These are phyloP conservation scores for Nipponia nippon DNA, from an alignment of 2,113 vertebrate species.

Conservation along the genomic window DNA sequence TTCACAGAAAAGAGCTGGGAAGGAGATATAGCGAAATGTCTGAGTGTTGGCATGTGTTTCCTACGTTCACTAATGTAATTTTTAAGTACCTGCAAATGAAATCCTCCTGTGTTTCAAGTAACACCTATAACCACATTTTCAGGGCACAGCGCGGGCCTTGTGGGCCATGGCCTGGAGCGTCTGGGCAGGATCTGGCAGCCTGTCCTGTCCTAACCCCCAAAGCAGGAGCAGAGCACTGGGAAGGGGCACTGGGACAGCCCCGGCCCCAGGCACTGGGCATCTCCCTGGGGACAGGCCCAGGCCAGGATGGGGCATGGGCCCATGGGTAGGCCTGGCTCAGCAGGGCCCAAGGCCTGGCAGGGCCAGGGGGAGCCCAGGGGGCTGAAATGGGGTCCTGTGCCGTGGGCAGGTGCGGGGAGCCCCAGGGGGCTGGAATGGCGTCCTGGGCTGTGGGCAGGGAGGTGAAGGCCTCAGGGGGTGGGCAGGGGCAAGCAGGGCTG, in stretches of 20 bases:
- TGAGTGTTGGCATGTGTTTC: background rate
- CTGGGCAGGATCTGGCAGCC: rapidly evolving
- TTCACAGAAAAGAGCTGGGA: background rate
- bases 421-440: rapidly evolving
- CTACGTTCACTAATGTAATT: background rate
- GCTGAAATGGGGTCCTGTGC: background rate
- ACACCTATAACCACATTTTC: background rate
- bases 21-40: background rate
- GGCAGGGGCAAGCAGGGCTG: too few species aligned
- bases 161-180: rapidly evolving
- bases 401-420: background rate
- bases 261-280: too few species aligned
- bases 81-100: background rate
- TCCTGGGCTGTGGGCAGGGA: background rate
- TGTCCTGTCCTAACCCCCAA: background rate
- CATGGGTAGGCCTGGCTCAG: background rate
- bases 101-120: background rate
- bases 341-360: background rate
- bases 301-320: background rate
- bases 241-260: rapidly evolving
- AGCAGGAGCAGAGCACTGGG: background rate
- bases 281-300: background rate
- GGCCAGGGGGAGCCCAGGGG: too few species aligned
- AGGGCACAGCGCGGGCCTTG: rapidly evolving
- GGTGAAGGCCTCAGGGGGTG: rapidly evolving